Evolutionary conservation across 2,113 vertebrate species (phyloP).

Genomic region (Montifringilla adamsi): DNA sequence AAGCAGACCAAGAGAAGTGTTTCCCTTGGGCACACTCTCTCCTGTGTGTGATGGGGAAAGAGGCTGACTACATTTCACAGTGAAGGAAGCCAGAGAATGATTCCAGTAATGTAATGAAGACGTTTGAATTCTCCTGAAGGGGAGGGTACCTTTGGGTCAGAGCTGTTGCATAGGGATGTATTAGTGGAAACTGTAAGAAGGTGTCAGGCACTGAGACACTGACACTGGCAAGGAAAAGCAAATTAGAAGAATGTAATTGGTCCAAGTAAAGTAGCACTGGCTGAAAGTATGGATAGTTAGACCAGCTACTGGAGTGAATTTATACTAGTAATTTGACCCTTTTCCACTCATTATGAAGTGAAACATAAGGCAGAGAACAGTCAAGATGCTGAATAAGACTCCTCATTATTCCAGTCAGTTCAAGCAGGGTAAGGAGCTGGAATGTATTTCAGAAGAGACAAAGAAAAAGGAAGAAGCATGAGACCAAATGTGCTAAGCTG

Average conservation of each 20-base stretch:
- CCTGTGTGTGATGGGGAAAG: background rate
- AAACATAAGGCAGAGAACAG: background rate
- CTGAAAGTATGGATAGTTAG: background rate
- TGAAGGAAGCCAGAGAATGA: background rate
- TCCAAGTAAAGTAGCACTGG: background rate
- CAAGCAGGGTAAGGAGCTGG: background rate
- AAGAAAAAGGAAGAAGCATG: background rate
- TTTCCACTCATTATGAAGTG: background rate
- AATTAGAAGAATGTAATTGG: background rate
- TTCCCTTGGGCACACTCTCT: rapidly evolving
- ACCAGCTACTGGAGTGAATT: background rate
- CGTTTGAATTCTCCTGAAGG: background rate
- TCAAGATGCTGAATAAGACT: background rate
- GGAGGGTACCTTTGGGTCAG: background rate
- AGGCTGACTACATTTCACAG: background rate
- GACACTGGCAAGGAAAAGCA: background rate
- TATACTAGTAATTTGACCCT: background rate
- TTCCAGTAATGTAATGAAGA: background rate
- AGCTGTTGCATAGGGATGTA: background rate
- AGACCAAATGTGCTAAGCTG: background rate
- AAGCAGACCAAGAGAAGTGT: background rate
- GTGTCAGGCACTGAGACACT: background rate
- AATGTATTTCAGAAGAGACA: background rate
- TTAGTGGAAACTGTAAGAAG: background rate
- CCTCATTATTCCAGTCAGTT: background rate